Percentiles rank a stretch among this genome's conserved stretches.
phyloP scores from a whole-genome alignment of 2,888 invertebrate genomes.

The Germaria angustata region DNA sequence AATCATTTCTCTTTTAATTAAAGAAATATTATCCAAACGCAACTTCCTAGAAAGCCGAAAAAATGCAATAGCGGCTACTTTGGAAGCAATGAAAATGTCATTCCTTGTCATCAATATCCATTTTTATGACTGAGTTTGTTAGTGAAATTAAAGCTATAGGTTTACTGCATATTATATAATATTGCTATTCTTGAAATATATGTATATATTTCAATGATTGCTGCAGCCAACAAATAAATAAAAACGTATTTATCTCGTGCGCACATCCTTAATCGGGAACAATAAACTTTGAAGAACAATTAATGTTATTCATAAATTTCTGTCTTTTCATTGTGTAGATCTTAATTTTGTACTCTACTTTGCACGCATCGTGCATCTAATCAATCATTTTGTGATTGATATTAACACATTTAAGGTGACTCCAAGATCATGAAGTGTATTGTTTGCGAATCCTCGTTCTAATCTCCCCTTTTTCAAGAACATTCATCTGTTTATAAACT shows the following conservation, averaged over 20 bases:
- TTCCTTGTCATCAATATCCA: too few relatives aligned
- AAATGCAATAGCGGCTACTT: too few relatives aligned
- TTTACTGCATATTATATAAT: neutral
- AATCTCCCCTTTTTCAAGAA: constrained; percentile 34
- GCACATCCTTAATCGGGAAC: constrained; percentile 14
- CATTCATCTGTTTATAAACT: constrained; percentile 26
- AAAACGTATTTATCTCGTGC: neutral
- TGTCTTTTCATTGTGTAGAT: constrained; percentile 9
- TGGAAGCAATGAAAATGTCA: too few relatives aligned
- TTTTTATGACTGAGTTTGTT: too few relatives aligned
- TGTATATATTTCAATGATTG: too few relatives aligned
- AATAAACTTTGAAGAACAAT: constrained; percentile 18
- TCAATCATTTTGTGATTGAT: constrained; percentile 66
- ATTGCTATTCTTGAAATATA: neutral
- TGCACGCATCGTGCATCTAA: constrained; percentile 44
- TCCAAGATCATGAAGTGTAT: constrained; percentile 4
- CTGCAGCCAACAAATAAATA: neutral
- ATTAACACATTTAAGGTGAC: constrained; percentile 62
- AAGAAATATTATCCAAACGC: too few relatives aligned
- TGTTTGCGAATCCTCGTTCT: constrained; percentile 32
- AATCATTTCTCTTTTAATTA: too few relatives aligned
- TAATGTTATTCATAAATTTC: constrained; percentile 24
- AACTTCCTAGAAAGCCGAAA: too few relatives aligned
- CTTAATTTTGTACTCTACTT: constrained; percentile 43
- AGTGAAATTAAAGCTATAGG: neutral